Conservation (phyloP, 2,113 vertebrate species). For the Heterotis niloticus region DNA sequence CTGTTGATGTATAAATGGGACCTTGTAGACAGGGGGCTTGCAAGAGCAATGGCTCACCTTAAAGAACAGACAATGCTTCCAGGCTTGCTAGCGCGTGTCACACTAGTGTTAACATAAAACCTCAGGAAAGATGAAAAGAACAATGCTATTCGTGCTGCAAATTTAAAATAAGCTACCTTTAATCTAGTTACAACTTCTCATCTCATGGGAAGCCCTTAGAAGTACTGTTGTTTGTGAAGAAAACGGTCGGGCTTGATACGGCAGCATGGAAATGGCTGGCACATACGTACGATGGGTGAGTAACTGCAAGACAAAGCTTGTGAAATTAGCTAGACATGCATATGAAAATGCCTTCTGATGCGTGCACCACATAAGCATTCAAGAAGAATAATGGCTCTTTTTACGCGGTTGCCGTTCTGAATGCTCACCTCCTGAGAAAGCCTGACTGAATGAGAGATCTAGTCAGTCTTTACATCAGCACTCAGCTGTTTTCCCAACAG, state of each 20-base stretch:
- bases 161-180: no score
- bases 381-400: not conserved
- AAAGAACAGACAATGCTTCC: no score
- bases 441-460: slow-evolving; percentile 4
- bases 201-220: not conserved
- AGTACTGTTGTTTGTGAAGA: no score
- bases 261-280: not conserved
- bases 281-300: not conserved
- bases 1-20: no score
- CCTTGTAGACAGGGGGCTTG: no score
- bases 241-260: no score
- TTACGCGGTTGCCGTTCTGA: not conserved
- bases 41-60: no score
- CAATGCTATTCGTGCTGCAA: no score
- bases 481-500: not conserved
- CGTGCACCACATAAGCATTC: not conserved
- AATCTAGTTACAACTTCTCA: not conserved
- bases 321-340: not conserved
- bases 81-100: no score
- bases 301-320: not conserved
- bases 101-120: no score
- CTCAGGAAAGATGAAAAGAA: no score
- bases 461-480: not conserved
- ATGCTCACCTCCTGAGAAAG: no score
- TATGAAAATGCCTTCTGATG: not conserved